Base-by-base conservation (phyloP, 2,888 invertebrate genomes). In the Suillia variegata region DNA sequence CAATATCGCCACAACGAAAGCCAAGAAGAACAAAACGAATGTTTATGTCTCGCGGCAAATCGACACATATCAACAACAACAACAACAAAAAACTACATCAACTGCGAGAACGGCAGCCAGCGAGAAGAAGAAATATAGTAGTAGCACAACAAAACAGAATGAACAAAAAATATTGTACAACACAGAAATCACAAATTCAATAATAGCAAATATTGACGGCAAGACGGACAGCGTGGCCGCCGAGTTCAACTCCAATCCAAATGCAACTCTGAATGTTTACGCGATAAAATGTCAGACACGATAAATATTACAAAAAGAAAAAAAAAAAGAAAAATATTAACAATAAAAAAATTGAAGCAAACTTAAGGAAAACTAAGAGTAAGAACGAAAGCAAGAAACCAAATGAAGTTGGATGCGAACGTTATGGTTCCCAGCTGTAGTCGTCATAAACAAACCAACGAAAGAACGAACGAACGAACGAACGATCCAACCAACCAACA, bases 201-300 rank as follows among this genome's bases (percentile, higher is more conserved):
- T 45, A 45, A 45, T 45, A 45, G 45, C 45, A 38, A 38, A 38
- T 13, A 38, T 38, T 38, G 38, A 38, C 6, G 13, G 45, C 45
- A 38, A 38, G 38, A n/a, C 6, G 38, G 38, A 10, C n/a, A 10
- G 26, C 26, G 26, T 10, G 38, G n/a, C 31, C 12, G 38, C 15
- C n/a, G 15, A 10, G 38, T 38, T 26, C 6, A 26, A 6, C 38
- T n/a, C 38, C 38, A n/a, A 54, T 61, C 58, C 50, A 50, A 21
- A 50, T 24, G 22, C 15, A 24, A 21, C 15, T 12, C n/a, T 69
- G 73, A 64, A 63, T 62, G 63, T 71, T 63, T 62, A 49, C 54
- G 62, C 66, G 56, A 62, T 66, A 64, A 62, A 68, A 60, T 52
- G 52, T 45, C 55, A 34, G 47, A 33, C 58, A 45, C 57, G 54